phyloP scores from a whole-genome alignment of 2,797 vertebrate species.

The Lophotriccus pileatus region DNA sequence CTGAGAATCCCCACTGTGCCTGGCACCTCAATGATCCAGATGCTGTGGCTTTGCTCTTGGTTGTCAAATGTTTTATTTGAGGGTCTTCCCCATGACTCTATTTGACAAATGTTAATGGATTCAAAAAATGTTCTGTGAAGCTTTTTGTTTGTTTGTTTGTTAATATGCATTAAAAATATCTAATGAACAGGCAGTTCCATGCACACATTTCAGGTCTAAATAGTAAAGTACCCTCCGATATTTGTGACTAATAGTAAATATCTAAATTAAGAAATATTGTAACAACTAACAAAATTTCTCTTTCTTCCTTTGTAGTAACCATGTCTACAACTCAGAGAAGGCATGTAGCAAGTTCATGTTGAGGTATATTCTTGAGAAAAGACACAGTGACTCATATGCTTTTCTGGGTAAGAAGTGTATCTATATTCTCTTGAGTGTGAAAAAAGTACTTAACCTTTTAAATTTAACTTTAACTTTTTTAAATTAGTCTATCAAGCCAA shows the following conservation, averaged over 20 bases:
- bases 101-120: background rate
- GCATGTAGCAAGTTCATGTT: constrained; percentile 3
- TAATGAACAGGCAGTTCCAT: background rate
- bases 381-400: background rate
- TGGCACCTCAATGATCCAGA: background rate
- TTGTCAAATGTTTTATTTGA: background rate
- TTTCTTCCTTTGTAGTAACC: constrained; percentile 38
- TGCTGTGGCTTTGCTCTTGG: background rate
- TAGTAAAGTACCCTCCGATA: background rate
- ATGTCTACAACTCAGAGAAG: constrained; percentile 20
- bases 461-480: background rate
- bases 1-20: background rate
- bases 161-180: background rate
- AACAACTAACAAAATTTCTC: background rate
- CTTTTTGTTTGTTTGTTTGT: background rate
- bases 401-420: constrained; percentile 46
- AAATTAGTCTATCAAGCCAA: background rate
- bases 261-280: background rate
- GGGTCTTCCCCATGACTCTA: background rate
- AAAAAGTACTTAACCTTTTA: background rate
- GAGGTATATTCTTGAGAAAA: constrained; percentile 31
- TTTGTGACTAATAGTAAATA: background rate
- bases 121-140: background rate
- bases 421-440: background rate
- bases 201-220: background rate